Evolutionary conservation across 2,888 invertebrate genomes (phyloP).

Genomic region (Argynnis bischoffii): DNA sequence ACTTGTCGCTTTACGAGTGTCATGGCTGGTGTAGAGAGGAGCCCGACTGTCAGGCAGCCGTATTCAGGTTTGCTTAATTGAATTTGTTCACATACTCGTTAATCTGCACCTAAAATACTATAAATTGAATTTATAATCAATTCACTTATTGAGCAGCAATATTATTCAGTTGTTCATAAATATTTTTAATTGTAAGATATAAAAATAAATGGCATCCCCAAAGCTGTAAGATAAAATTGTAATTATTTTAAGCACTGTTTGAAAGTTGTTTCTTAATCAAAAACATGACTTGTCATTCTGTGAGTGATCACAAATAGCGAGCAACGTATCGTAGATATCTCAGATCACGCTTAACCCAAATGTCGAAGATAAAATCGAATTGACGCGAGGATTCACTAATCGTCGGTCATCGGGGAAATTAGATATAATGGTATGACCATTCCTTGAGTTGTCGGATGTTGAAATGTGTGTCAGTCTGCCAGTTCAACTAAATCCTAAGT

Average conservation of each 20-base stretch:
- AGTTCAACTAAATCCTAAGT: slow-evolving; percentile 56
- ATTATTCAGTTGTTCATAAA: slow-evolving; percentile 1
- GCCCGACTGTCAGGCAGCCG: slow-evolving; percentile 94
- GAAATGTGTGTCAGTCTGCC: slow-evolving; percentile 71
- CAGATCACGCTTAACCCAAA: slow-evolving; percentile 72
- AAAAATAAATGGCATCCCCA: slow-evolving; percentile 9
- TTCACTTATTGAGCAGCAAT: background rate
- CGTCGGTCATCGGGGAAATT: slow-evolving; percentile 48
- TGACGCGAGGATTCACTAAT: slow-evolving; percentile 72
- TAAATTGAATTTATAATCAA: slow-evolving; percentile 1
- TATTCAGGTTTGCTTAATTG: slow-evolving; percentile 84
- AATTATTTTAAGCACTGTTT: slow-evolving; percentile 32
- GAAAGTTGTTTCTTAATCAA: slow-evolving; percentile 49
- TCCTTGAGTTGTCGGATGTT: slow-evolving; percentile 49
- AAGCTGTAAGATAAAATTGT: slow-evolving; percentile 17
- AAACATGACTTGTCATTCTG: slow-evolving; percentile 66
- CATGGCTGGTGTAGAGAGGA: slow-evolving; percentile 98
- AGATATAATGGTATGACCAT: slow-evolving; percentile 36
- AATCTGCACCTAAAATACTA: slow-evolving; percentile 7
- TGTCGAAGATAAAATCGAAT: slow-evolving; percentile 69
- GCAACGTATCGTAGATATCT: slow-evolving; percentile 62
- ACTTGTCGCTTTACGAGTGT: slow-evolving; percentile 95
- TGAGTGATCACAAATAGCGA: slow-evolving; percentile 63
- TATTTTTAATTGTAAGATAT: slow-evolving; percentile 8
- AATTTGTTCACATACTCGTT: background rate